These are phyloP conservation scores for Falco peregrinus DNA, from an alignment of 2,797 vertebrate species.

Conservation along the genomic window DNA sequence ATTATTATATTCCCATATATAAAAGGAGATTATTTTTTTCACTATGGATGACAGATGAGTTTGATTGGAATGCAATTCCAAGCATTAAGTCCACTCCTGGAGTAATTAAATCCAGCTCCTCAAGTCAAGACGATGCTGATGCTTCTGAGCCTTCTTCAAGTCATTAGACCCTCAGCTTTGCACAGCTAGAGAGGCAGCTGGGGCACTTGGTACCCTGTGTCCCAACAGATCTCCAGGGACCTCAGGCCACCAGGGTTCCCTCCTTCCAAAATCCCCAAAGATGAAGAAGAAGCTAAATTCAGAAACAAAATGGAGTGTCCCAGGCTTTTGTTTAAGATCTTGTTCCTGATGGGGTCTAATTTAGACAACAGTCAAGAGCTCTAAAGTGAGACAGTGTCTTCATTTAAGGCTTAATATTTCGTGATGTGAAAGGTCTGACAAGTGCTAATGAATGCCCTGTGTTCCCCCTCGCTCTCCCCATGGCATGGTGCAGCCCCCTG, in stretches of 20 bases:
- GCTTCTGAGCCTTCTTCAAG: background rate
- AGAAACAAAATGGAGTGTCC: background rate
- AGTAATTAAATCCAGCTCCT: background rate
- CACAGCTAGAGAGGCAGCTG: background rate
- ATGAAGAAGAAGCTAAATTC: background rate
- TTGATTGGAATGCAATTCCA: background rate
- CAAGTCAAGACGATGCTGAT: background rate
- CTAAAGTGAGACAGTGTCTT: background rate
- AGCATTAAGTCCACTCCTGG: background rate
- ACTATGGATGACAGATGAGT: background rate
- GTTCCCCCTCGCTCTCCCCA: background rate
- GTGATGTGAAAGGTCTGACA: background rate
- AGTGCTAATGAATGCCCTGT: rapidly evolving
- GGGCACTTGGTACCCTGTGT: background rate
- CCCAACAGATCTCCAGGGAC: background rate
- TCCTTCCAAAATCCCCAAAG: background rate
- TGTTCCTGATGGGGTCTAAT: background rate
- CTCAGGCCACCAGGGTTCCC: background rate
- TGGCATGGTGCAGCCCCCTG: rapidly evolving
- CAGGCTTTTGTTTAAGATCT: background rate
- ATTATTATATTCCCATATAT: slow-evolving; percentile 44
- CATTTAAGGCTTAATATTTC: background rate
- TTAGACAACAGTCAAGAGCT: background rate
- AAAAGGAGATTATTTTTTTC: slow-evolving; percentile 8
- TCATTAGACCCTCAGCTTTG: background rate